These are phyloP conservation scores for Poecilia wingei DNA, from an alignment of 2,797 vertebrate genomes.

Conservation along the genomic window DNA sequence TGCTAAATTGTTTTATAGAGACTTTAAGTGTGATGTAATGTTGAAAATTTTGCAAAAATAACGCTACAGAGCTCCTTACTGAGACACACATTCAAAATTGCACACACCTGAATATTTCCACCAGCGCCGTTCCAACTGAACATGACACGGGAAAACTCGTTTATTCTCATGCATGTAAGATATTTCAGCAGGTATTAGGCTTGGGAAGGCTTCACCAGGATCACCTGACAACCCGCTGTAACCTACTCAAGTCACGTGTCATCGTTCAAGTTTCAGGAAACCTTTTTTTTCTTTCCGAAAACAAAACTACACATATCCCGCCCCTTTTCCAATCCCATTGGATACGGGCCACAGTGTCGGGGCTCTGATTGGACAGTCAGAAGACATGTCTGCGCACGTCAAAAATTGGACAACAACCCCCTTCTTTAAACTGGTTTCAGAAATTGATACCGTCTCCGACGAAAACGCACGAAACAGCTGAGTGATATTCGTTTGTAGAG, in stretches of 20 bases:
- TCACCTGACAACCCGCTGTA: constrained; percentile 78
- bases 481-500: constrained; percentile 7
- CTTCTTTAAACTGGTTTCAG: constrained; percentile 65
- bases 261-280: constrained; percentile 81
- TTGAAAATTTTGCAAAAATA: background rate
- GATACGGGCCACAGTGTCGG: background rate
- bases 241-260: constrained; percentile 77
- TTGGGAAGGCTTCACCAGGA: background rate
- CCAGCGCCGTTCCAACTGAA: background rate
- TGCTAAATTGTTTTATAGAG: background rate
- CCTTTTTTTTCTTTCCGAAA: constrained; percentile 57
- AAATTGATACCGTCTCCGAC: constrained; percentile 64
- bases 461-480: constrained; percentile 20
- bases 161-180: constrained; percentile 33
- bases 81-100: background rate
- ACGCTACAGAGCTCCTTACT: background rate
- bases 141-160: background rate
- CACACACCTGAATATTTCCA: constrained; percentile 7
- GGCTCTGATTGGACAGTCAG: constrained; percentile 56
- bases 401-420: constrained; percentile 53
- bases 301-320: constrained; percentile 47
- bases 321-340: constrained; percentile 58
- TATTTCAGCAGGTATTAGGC: constrained; percentile 57
- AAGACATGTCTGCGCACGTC: constrained; percentile 17
- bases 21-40: background rate